Percentiles rank a stretch among this genome's conserved stretches.
phyloP scores from a whole-genome alignment of 2,888 invertebrate species.

The Himalopsyche japonica region DNA sequence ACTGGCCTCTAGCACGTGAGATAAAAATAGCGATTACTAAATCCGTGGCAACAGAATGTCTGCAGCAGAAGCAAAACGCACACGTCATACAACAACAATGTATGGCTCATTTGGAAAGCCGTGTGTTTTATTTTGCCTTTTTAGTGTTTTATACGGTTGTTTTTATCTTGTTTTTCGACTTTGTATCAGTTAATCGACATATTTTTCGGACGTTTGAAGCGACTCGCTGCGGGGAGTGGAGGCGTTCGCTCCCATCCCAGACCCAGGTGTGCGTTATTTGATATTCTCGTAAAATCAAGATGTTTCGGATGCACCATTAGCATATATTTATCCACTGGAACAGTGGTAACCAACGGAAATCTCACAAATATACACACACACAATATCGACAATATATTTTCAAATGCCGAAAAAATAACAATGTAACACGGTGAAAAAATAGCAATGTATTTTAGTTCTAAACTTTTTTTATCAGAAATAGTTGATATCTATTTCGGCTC shows the following conservation, averaged over 20 bases:
- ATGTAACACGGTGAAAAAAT: no score
- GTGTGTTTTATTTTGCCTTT: background rate
- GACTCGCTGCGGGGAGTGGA: background rate
- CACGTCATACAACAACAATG: background rate
- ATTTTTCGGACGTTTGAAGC: background rate
- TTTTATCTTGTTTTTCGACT: background rate
- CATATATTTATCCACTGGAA: background rate
- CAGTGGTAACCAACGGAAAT: background rate
- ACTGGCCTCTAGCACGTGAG: background rate
- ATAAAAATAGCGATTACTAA: background rate
- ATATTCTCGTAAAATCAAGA: constrained; percentile 23
- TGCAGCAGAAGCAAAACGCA: background rate
- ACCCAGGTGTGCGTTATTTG: constrained; percentile 17
- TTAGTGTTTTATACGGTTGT: background rate
- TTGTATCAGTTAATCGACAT: background rate
- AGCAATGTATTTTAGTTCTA: no score
- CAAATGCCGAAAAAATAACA: no score
- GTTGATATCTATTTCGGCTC: no score
- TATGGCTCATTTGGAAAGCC: background rate
- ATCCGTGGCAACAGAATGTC: background rate
- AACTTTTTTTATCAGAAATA: no score
- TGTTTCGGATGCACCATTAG: constrained; percentile 19
- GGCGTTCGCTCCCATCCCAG: background rate
- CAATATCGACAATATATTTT: no score
- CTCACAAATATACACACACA: no score